phyloP scores from a whole-genome alignment of 2,888 invertebrate genomes.

The Crocallis elinguaria region DNA sequence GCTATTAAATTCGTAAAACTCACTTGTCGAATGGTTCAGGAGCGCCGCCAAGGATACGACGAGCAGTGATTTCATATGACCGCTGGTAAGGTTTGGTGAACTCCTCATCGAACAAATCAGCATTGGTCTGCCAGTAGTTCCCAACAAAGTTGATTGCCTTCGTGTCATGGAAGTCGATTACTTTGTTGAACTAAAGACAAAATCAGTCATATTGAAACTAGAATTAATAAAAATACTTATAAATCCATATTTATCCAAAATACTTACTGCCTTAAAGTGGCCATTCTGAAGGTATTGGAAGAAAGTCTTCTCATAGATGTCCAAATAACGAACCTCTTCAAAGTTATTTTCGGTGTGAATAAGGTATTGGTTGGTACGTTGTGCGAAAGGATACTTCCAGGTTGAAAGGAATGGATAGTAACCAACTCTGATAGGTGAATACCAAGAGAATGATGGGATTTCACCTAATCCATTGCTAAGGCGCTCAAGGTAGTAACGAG shows the following conservation, averaged over 20 bases:
- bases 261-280: slow-evolving; percentile 84
- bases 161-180: slow-evolving; percentile 59
- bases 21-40: slow-evolving; percentile 57
- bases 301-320: slow-evolving; percentile 84
- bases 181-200: slow-evolving; percentile 61
- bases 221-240: too few relatives aligned
- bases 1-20: slow-evolving; percentile 31
- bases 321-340: slow-evolving; percentile 83
- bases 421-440: slow-evolving; percentile 79
- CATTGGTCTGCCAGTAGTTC: slow-evolving; percentile 84
- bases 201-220: neutral
- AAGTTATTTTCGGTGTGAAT: slow-evolving; percentile 77
- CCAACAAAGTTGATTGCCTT: slow-evolving; percentile 83
- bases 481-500: slow-evolving; percentile 89
- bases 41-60: slow-evolving; percentile 68
- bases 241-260: neutral
- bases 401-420: slow-evolving; percentile 56
- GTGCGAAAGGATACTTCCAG: slow-evolving; percentile 79
- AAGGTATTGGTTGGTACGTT: slow-evolving; percentile 85
- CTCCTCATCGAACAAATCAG: slow-evolving; percentile 68
- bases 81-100: slow-evolving; percentile 66
- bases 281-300: slow-evolving; percentile 80
- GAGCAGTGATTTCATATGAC: slow-evolving; percentile 84
- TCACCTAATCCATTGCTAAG: slow-evolving; percentile 86
- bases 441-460: slow-evolving; percentile 86